phyloP scores from a whole-genome alignment of 1,140 invertebrate genomes.

The Atta texana region DNA sequence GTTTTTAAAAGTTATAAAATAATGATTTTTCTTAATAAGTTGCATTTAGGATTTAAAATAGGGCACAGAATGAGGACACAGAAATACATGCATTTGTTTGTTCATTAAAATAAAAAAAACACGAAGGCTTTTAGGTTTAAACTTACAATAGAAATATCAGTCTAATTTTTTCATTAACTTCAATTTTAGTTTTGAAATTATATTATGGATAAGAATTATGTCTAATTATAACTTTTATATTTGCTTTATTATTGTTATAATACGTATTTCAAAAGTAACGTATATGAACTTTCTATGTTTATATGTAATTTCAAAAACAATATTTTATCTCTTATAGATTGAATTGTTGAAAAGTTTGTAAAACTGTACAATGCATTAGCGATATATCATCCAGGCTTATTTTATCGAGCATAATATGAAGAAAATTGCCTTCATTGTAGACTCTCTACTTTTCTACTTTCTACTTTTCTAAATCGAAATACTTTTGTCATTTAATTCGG shows the following conservation, averaged over 20 bases:
- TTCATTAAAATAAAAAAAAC: too few relatives aligned
- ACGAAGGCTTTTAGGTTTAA: too few relatives aligned
- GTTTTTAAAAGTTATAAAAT: not conserved
- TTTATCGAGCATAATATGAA: not conserved
- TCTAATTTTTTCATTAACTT: too few relatives aligned
- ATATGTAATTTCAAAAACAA: not conserved
- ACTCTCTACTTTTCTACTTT: not conserved
- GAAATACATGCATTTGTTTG: too few relatives aligned
- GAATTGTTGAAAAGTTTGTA: not conserved
- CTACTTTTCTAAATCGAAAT: not conserved
- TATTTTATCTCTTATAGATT: not conserved
- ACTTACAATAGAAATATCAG: too few relatives aligned
- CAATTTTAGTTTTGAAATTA: too few relatives aligned
- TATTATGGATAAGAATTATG: too few relatives aligned
- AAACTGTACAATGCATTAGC: not conserved
- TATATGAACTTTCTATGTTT: not conserved
- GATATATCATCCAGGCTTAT: not conserved
- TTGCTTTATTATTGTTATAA: too few relatives aligned
- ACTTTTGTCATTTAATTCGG: slow-evolving; percentile 44
- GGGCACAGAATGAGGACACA: too few relatives aligned
- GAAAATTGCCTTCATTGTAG: not conserved
- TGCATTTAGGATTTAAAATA: not conserved
- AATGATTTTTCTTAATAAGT: not conserved
- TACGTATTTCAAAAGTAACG: too few relatives aligned
- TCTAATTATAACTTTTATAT: too few relatives aligned